Evolutionary conservation across 2,113 vertebrate species (phyloP), one percentile per base, ranked within the genome.

Genomic region (Pelecanoides urinatrix): DNA sequence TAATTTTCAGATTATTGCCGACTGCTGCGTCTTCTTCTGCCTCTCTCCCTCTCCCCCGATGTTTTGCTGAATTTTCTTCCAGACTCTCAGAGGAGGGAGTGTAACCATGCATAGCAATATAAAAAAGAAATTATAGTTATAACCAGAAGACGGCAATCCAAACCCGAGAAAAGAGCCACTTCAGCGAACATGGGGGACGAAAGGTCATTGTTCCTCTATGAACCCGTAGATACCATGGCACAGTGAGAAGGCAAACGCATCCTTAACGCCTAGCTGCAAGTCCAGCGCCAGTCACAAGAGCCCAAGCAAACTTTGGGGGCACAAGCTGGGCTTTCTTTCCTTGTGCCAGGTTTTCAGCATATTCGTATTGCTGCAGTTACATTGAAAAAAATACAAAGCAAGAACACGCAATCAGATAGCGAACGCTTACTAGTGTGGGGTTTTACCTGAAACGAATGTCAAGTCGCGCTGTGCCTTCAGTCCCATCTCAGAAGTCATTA

Each of bases 381-480:
- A 13, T 4, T 3, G 44, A 21, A 21, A 19, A 20, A 32, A 30
- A 38, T 1, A 30, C 7, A 29, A 82, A 84, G 61, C 65, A 50
- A 53, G 65, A 58, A 71, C 47, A 32, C 9, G 11, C 78, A 6
- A 40, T 3, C 42, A 12, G 70, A 47, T 0, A 68, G 88, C 13
- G 0, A 67, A 20, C 0, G 2, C 68, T 94, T 23, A 1, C 59
- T 16, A 27, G 63, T 12, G 0, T 5, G 40, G 58, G 40, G 38
- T 26, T 89, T 96, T 97, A 97, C 96, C 96, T 96, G 94, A 15
- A 59, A 49, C 1, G 7, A 73, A 45, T 2, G 53, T 23, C 30
- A 84, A 44, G 71, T 3, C 2, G 19, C 6, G 30, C 62, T 15
- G 70, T 6, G 49, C 52, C 90, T 71, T 36, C 95, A 14, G 75